Evolutionary conservation across 2,888 invertebrate genomes (phyloP).

Genomic region (Hemithea aestivaria): DNA sequence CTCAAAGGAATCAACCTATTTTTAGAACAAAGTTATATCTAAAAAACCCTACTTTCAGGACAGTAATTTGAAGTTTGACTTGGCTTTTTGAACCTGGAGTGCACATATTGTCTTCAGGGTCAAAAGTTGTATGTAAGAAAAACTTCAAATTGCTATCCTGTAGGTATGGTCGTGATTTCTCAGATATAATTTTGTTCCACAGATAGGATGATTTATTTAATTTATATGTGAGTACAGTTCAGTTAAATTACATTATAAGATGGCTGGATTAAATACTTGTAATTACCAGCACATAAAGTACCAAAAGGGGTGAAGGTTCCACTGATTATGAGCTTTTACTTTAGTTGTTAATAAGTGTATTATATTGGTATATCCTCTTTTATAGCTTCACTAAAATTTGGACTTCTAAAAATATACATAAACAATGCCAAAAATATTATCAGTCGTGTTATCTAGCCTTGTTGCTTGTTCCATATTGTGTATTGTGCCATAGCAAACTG

Average conservation of each 20-base stretch:
- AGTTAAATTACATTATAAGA: neutral
- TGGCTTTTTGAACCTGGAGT: too few relatives aligned
- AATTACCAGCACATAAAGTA: slow-evolving; percentile 1
- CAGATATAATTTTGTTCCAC: too few relatives aligned
- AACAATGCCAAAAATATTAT: slow-evolving; percentile 3
- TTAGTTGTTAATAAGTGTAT: slow-evolving; percentile 12
- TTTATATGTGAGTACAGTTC: neutral
- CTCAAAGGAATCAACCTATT: too few relatives aligned
- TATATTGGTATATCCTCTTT: slow-evolving; percentile 4
- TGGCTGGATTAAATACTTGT: slow-evolving; percentile 2
- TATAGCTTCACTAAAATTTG: slow-evolving; percentile 15
- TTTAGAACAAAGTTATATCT: too few relatives aligned
- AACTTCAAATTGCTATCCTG: too few relatives aligned
- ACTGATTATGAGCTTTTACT: slow-evolving; percentile 13
- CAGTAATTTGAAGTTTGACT: slow-evolving; percentile 1
- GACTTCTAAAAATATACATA: slow-evolving; percentile 6
- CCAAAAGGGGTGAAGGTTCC: slow-evolving; percentile 7
- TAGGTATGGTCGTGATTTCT: too few relatives aligned
- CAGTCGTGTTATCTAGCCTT: neutral
- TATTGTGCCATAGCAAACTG: slow-evolving; percentile 17
- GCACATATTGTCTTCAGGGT: too few relatives aligned
- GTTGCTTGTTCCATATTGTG: slow-evolving; percentile 1
- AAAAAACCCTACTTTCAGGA: too few relatives aligned
- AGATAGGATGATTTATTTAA: too few relatives aligned
- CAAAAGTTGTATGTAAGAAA: too few relatives aligned